A percentile compares a stretch with the other conserved stretches of the same genome.
These are phyloP conservation scores for Lasioglossum pauxillum DNA, from an alignment of 2,888 invertebrate genomes.

Conservation along the genomic window DNA sequence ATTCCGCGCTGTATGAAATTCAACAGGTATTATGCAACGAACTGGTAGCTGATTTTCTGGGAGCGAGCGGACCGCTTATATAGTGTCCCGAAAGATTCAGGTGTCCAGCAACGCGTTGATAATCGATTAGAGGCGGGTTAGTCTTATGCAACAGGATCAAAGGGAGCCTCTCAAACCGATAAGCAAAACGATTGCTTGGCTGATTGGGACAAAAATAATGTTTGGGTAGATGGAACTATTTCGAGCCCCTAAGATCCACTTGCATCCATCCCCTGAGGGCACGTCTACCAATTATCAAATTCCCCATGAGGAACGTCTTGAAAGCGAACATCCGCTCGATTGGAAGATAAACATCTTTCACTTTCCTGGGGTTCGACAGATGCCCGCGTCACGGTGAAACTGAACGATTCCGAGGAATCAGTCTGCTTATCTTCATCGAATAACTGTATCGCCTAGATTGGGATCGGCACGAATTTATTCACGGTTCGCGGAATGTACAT, in stretches of 20 bases:
- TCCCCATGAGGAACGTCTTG: background rate
- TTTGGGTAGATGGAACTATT: background rate
- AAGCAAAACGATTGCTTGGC: background rate
- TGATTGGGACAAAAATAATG: background rate
- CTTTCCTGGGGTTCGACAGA: constrained; percentile 47
- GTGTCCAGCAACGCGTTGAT: background rate
- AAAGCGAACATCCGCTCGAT: constrained; percentile 35
- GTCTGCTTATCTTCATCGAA: background rate
- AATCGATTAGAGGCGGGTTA: background rate
- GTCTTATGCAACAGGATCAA: constrained; percentile 3
- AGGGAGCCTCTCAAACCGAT: background rate
- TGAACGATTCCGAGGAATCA: background rate
- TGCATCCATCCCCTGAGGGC: background rate
- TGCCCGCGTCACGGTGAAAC: constrained; percentile 36
- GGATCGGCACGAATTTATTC: background rate
- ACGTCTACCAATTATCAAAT: background rate
- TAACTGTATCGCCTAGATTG: background rate
- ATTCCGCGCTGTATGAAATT: background rate
- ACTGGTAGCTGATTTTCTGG: background rate
- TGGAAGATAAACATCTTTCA: constrained; percentile 20
- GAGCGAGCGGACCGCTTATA: background rate
- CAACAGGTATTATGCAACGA: constrained; percentile 6
- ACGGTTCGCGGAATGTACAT: background rate
- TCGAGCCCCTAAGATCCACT: background rate
- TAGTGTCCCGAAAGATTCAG: background rate